A percentile compares a stretch with the other conserved stretches of the same genome.
Conservation (phyloP, 2,113 vertebrate genomes). For the Gymnarchus niloticus region DNA sequence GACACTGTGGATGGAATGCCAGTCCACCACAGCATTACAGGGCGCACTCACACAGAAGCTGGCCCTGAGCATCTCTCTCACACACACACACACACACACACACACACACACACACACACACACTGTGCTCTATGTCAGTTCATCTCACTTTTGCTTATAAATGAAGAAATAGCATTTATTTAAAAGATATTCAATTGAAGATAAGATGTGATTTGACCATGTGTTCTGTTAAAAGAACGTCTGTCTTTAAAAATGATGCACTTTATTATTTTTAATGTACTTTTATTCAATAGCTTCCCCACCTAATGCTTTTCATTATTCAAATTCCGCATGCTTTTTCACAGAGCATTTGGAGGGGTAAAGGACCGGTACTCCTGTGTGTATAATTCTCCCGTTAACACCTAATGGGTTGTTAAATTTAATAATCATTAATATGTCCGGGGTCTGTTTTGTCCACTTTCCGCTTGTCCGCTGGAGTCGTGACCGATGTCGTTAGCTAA, state of each 20-base stretch:
- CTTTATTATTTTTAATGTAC: not conserved
- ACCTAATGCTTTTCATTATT: constrained; percentile 6
- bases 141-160: not conserved
- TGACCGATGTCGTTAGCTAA: constrained; percentile 5
- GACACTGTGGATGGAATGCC: too few species aligned
- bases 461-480: not conserved
- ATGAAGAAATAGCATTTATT: not conserved
- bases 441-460: not conserved
- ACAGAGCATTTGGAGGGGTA: not conserved
- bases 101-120: not conserved
- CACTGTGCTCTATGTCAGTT: not conserved
- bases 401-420: constrained; percentile 16
- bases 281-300: not conserved
- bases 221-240: not conserved
- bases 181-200: not conserved
- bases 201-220: not conserved
- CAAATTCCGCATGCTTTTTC: not conserved
- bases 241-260: not conserved
- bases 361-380: not conserved
- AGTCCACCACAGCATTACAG: too few species aligned
- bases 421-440: not conserved
- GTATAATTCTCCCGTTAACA: not conserved
- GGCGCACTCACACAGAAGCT: too few species aligned
- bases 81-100: not conserved
- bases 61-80: too few species aligned